These are phyloP conservation scores for Tenthredo distinguenda DNA, from an alignment of 2,888 invertebrate species.

Conservation along the genomic window DNA sequence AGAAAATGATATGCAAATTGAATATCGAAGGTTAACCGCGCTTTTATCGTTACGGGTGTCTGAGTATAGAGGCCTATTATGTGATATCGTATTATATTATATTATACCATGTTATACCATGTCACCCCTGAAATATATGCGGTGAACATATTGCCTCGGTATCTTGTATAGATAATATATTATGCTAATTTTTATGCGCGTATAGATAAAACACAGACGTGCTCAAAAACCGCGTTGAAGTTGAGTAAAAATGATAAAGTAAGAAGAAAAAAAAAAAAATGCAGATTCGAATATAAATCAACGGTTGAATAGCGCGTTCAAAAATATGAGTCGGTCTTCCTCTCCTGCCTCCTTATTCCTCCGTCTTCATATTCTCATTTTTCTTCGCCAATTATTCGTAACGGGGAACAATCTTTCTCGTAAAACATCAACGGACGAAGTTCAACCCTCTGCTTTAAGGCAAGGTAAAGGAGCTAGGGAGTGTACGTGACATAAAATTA, in stretches of 20 bases:
- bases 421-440: constrained; percentile 31
- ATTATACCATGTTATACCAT: neutral
- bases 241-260: neutral
- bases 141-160: constrained; percentile 7
- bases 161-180: constrained; percentile 16
- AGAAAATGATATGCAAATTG: constrained; percentile 37
- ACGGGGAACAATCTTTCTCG: constrained; percentile 12
- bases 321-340: neutral
- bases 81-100: neutral
- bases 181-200: neutral
- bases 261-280: neutral
- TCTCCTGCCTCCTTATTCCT: neutral
- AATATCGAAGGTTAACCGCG: constrained; percentile 38
- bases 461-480: neutral
- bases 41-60: constrained; percentile 29
- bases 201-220: constrained; percentile 17
- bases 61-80: constrained; percentile 8
- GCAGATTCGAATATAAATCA: constrained; percentile 13
- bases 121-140: constrained; percentile 13
- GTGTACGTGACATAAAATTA: constrained; percentile 38
- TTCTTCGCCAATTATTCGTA: neutral
- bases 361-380: neutral
- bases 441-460: neutral
- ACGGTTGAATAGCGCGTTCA: neutral
- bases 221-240: neutral